Evolutionary conservation across 2,888 invertebrate genomes (phyloP), one percentile per base, ranked within the genome.

Genomic region (Anagyrus pseudococci): DNA sequence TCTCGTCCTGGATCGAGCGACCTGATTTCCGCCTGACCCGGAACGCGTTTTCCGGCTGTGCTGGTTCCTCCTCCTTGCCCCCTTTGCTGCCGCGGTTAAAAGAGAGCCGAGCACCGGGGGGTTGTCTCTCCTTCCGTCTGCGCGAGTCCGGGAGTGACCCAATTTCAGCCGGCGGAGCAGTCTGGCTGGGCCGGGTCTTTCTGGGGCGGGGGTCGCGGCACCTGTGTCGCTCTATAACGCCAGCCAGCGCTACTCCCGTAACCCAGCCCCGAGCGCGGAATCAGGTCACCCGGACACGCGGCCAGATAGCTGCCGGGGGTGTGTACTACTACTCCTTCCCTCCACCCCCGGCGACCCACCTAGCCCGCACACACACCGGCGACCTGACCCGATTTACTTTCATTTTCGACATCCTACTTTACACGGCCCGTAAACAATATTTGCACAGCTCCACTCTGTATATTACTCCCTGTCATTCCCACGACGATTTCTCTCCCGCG

Each of bases 21-120:
- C 78, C 78, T 60, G 72, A 77, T 79, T 79, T 72, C 71, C 67
- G 68, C 53, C 66, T 71, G 72, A 75, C 73, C 76, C 70, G 74
- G 75, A 73, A 68, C 75, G 72, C 72, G 68, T 72, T 71, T 68
- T 69, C 66, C n/a, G n/a, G n/a, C n/a, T n/a, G n/a, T n/a, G n/a
- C n/a, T n/a, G n/a, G n/a, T n/a, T n/a, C n/a, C n/a, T n/a, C n/a
- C n/a, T n/a, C n/a, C n/a, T n/a, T n/a, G n/a, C n/a, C n/a, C n/a
- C n/a, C n/a, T n/a, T n/a, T n/a, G n/a, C n/a, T n/a, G n/a, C n/a
- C n/a, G n/a, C n/a, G n/a, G n/a, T n/a, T n/a, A n/a, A n/a, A n/a
- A n/a, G n/a, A n/a, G n/a, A n/a, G n/a, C n/a, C n/a, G n/a, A n/a
- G n/a, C n/a, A n/a, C n/a, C n/a, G n/a, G n/a, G n/a, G n/a, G n/a